A percentile compares a stretch with the other conserved stretches of the same genome.
phyloP scores from a whole-genome alignment of 2,113 vertebrate genomes.

The Etheostoma cragini region DNA sequence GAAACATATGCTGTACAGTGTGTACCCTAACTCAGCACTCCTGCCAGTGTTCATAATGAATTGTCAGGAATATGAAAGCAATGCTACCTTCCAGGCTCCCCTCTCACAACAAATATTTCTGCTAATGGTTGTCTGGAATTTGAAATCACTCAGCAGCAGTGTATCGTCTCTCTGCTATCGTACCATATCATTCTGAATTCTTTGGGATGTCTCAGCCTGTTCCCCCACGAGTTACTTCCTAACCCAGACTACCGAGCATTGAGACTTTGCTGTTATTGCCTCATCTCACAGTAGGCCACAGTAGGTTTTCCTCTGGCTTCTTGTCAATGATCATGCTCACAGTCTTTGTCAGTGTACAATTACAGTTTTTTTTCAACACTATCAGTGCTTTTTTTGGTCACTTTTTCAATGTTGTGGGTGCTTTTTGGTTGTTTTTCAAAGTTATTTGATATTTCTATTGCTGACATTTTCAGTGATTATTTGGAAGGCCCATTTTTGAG shows the following conservation, averaged over 20 bases:
- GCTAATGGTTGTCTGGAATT: conserved; percentile 13
- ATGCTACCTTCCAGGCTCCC: conserved; percentile 25
- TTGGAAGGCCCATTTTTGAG: too few relatives aligned
- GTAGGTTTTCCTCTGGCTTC: too few relatives aligned
- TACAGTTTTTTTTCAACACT: too few relatives aligned
- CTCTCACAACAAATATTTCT: conserved; percentile 32
- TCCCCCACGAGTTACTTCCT: too few relatives aligned
- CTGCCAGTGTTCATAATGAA: conserved; percentile 21
- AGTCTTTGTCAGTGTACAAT: too few relatives aligned
- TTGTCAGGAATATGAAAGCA: conserved; percentile 25
- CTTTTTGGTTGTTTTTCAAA: too few relatives aligned
- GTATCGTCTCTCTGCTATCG: conserved; percentile 1
- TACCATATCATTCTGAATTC: neutral
- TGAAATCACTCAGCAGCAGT: conserved; percentile 12
- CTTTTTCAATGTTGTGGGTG: too few relatives aligned
- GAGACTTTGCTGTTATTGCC: conserved; percentile 9
- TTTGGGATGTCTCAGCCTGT: neutral
- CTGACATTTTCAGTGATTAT: too few relatives aligned
- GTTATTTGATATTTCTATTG: too few relatives aligned
- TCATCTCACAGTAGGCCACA: neutral
- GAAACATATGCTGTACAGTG: neutral
- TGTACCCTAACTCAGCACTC: conserved; percentile 5
- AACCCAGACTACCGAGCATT: neutral
- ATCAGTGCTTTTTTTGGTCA: too few relatives aligned
- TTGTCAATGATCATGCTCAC: too few relatives aligned